These are phyloP conservation scores for Amiota minor DNA, from an alignment of 2,888 invertebrate genomes.

Conservation along the genomic window DNA sequence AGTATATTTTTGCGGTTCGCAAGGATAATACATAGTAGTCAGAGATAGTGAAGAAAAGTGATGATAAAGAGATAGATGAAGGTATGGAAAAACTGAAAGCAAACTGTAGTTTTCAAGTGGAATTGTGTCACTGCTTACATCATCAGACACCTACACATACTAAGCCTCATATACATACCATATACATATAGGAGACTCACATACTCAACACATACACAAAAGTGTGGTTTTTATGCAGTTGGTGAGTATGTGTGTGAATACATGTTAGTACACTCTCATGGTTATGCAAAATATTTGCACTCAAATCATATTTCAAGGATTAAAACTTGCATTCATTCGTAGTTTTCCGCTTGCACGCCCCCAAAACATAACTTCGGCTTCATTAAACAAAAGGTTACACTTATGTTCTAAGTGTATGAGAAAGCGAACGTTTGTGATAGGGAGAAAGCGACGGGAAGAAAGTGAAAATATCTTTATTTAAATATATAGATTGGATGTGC, in stretches of 20 bases:
- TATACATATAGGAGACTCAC: neutral
- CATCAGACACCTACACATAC: conserved; percentile 40
- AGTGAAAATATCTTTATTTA: too few relatives aligned
- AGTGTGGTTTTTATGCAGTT: conserved; percentile 1
- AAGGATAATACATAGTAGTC: conserved; percentile 57
- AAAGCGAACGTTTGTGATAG: too few relatives aligned
- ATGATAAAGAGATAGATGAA: too few relatives aligned
- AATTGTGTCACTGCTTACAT: conserved; percentile 58
- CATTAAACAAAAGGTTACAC: conserved; percentile 60
- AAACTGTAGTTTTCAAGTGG: conserved; percentile 31
- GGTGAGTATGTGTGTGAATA: conserved; percentile 20
- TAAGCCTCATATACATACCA: conserved; percentile 18
- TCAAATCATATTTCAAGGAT: conserved; percentile 68
- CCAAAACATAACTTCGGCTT: conserved; percentile 57
- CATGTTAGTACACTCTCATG: conserved; percentile 49
- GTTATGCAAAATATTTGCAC: conserved; percentile 68
- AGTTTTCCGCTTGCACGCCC: conserved; percentile 62
- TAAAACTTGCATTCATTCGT: conserved; percentile 65
- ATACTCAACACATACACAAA: neutral
- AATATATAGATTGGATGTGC: conserved; percentile 6
- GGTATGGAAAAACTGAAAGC: neutral
- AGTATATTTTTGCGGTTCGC: conserved; percentile 67
- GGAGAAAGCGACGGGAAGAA: too few relatives aligned
- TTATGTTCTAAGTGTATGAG: neutral
- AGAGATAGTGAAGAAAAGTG: conserved; percentile 22